A percentile compares a stretch with the other conserved stretches of the same genome.
These are phyloP conservation scores for Lophochroa leadbeateri DNA, from an alignment of 2,113 vertebrate species.

Conservation along the genomic window DNA sequence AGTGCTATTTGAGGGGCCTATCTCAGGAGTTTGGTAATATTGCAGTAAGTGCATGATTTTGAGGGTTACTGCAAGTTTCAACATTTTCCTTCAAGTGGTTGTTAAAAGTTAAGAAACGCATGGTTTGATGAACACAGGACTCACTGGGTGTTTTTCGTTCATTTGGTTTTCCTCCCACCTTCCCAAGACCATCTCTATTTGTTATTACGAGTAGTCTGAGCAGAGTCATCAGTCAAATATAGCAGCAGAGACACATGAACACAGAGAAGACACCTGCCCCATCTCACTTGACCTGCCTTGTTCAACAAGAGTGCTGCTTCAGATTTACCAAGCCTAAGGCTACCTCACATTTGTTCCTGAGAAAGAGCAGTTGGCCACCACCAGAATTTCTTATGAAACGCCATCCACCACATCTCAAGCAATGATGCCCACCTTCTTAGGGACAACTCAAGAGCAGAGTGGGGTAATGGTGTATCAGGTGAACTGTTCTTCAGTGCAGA, in stretches of 20 bases:
- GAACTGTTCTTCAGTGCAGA: background rate
- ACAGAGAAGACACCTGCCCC: background rate
- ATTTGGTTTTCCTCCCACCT: background rate
- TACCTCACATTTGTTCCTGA: background rate
- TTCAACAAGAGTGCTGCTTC: background rate
- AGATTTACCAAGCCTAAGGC: background rate
- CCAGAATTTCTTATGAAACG: background rate
- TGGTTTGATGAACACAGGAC: background rate
- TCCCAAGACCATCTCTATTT: background rate
- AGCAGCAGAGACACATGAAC: background rate
- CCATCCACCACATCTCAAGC: background rate
- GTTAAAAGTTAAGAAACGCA: background rate
- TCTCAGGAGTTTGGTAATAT: background rate
- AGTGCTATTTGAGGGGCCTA: background rate
- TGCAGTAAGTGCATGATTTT: background rate
- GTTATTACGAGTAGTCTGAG: background rate
- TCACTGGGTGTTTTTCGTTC: background rate
- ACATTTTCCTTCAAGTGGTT: background rate
- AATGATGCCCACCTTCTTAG: background rate
- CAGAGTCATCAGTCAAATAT: background rate
- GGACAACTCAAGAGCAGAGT: fast-evolving
- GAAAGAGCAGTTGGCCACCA: background rate
- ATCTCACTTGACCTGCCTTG: background rate
- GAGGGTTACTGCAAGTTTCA: background rate
- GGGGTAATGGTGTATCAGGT: fast-evolving